Conservation (phyloP, 2,113 vertebrate species). For the Mellivora capensis region DNA sequence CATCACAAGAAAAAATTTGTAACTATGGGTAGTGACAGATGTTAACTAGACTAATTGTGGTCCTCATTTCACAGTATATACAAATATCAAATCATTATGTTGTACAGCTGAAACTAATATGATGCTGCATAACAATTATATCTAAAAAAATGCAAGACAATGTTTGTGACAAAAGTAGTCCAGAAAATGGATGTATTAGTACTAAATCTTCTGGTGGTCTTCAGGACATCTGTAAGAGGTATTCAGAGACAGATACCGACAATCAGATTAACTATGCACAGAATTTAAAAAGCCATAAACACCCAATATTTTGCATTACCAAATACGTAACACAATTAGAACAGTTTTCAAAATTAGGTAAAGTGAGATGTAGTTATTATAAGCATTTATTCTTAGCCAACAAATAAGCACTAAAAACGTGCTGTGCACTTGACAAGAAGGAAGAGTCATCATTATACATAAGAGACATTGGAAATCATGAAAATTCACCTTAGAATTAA, state of each 20-base stretch:
- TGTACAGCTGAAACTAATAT: background rate
- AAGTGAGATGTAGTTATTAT: background rate
- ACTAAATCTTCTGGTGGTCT: background rate
- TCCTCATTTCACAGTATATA: background rate
- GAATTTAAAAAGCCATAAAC: background rate
- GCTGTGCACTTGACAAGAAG: background rate
- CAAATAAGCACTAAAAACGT: background rate
- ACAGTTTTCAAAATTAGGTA: background rate
- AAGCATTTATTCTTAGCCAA: background rate
- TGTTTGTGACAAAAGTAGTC: background rate
- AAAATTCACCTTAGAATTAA: background rate
- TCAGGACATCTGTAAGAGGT: background rate
- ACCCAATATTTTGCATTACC: background rate
- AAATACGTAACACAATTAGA: background rate
- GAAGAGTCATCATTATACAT: background rate
- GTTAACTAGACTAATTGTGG: background rate
- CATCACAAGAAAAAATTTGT: background rate
- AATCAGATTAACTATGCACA: background rate
- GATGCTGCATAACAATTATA: background rate
- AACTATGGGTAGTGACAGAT: background rate
- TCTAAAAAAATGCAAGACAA: background rate
- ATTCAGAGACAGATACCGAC: background rate
- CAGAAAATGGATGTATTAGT: background rate
- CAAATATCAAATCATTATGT: background rate
- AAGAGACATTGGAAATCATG: background rate